These are phyloP conservation scores for Boleophthalmus pectinirostris DNA, from an alignment of 2,113 vertebrate species.

Conservation along the genomic window DNA sequence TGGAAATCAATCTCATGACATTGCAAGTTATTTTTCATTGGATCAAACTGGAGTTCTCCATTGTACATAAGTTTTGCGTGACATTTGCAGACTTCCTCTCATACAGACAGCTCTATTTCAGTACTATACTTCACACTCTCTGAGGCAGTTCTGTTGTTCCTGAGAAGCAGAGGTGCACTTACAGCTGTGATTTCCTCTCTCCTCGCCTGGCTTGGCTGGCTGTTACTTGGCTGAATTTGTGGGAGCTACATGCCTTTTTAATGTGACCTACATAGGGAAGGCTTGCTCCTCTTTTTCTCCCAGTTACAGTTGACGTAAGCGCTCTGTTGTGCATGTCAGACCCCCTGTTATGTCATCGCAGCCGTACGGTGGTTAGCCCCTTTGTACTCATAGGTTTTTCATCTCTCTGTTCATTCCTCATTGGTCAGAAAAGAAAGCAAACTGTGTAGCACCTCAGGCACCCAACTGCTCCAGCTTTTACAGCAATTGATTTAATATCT, in stretches of 20 bases:
- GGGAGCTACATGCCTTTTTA: constrained; percentile 65
- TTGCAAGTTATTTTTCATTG: background rate
- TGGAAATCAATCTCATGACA: background rate
- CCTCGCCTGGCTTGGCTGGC: constrained; percentile 14
- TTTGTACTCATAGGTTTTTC: constrained; percentile 27
- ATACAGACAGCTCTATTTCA: background rate
- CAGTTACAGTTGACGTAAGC: constrained; percentile 78
- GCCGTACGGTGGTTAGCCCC: constrained; percentile 19
- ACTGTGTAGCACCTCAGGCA: background rate
- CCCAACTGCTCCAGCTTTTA: background rate
- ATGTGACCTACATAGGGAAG: constrained; percentile 77
- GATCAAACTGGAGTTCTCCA: background rate
- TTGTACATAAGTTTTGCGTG: background rate
- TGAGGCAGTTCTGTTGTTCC: background rate
- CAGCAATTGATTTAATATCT: background rate
- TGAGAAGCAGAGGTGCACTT: background rate
- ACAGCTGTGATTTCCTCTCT: constrained; percentile 27
- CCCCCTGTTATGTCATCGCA: constrained; percentile 73
- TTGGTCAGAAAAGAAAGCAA: constrained; percentile 32
- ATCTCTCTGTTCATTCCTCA: constrained; percentile 20
- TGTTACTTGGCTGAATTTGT: constrained; percentile 52
- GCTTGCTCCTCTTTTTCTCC: constrained; percentile 63
- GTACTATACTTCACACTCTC: background rate
- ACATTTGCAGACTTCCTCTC: background rate
- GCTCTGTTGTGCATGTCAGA: constrained; percentile 51